These are phyloP conservation scores for Tiaroga cobitis DNA, from an alignment of 2,797 vertebrate genomes.

Conservation along the genomic window DNA sequence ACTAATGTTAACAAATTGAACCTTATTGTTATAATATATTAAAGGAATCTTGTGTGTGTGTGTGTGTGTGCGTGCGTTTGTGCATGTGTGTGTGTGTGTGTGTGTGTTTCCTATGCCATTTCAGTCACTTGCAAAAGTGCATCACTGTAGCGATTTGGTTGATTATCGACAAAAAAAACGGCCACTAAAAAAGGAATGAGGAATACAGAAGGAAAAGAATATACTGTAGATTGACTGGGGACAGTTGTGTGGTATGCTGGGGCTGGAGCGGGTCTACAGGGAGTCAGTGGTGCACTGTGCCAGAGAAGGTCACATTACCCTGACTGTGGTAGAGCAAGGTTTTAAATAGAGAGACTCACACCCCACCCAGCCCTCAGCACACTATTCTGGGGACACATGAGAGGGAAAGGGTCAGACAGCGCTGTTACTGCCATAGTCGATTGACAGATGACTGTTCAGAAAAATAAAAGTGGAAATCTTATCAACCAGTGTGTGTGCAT, in stretches of 20 bases:
- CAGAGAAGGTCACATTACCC: slow-evolving; percentile 80
- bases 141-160: not conserved
- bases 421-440: slow-evolving; percentile 54
- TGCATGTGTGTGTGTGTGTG: no score
- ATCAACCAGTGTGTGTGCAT: slow-evolving; percentile 40
- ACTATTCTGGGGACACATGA: slow-evolving; percentile 75
- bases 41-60: not conserved
- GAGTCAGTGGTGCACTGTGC: slow-evolving; percentile 65
- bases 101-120: not conserved
- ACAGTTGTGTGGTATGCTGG: slow-evolving; percentile 11
- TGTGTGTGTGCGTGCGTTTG: no score
- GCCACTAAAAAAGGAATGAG: not conserved
- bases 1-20: not conserved
- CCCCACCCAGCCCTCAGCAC: slow-evolving; percentile 70
- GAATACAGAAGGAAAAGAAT: slow-evolving; percentile 33
- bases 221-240: slow-evolving; percentile 50
- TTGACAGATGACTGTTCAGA: slow-evolving; percentile 37
- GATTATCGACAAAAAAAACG: not conserved
- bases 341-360: slow-evolving; percentile 81
- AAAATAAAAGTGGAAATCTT: slow-evolving; percentile 45
- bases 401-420: slow-evolving; percentile 48
- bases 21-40: not conserved
- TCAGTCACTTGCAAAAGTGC: not conserved
- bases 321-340: slow-evolving; percentile 76
- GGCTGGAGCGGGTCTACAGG: slow-evolving; percentile 52